Percentiles rank a stretch among this genome's conserved stretches.
phyloP scores from a whole-genome alignment of 2,888 invertebrate species.

The Phoronis australis region DNA sequence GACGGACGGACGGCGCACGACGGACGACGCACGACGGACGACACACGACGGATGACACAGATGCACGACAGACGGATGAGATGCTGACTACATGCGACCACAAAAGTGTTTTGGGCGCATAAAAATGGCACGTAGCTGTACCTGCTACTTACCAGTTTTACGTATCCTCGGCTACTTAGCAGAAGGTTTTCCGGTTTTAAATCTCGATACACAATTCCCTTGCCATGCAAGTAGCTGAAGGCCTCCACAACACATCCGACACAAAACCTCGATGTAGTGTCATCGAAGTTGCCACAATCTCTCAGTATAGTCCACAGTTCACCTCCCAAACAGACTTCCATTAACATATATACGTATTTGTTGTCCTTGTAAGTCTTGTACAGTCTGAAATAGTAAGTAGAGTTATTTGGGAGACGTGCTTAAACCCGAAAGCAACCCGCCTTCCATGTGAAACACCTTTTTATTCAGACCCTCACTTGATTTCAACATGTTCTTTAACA shows the following conservation, averaged over 20 bases:
- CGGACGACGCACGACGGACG: too few relatives aligned
- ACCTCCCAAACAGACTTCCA: conserved; percentile 92
- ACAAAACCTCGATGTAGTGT: conserved; percentile 87
- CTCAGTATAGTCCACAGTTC: conserved; percentile 93
- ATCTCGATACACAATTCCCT: conserved; percentile 87
- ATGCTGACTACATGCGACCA: too few relatives aligned
- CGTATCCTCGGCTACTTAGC: conserved; percentile 86
- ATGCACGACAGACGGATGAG: too few relatives aligned
- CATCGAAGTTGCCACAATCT: conserved; percentile 74
- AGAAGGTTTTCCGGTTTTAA: conserved; percentile 86
- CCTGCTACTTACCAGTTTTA: conserved; percentile 65
- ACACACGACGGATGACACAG: too few relatives aligned
- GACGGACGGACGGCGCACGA: too few relatives aligned
- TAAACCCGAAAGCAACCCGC: too few relatives aligned
- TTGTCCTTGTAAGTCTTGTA: conserved; percentile 85
- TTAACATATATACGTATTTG: conserved; percentile 88
- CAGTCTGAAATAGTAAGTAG: conserved; percentile 59
- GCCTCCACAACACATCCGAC: conserved; percentile 93
- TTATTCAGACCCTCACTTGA: too few relatives aligned
- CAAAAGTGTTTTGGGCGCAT: too few relatives aligned
- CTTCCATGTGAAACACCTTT: too few relatives aligned
- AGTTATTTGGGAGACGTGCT: background rate
- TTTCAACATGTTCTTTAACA: too few relatives aligned
- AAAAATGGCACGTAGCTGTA: conserved; percentile 3
- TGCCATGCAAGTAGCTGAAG: conserved; percentile 92